Base-by-base conservation (phyloP, 2,888 invertebrate genomes). In the Melinopterus prodromus region DNA sequence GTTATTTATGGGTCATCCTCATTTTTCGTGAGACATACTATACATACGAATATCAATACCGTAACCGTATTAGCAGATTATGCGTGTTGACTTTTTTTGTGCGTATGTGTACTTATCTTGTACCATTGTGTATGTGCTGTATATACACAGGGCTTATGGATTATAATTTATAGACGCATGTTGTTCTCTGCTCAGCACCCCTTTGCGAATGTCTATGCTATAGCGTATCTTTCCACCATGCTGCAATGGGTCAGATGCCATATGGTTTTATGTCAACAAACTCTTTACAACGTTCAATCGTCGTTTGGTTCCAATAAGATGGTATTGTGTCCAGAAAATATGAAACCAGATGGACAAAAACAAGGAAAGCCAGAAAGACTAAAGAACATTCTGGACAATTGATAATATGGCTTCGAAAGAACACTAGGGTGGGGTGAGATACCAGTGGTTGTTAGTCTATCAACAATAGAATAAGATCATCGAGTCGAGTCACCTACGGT, bases 161-260 rank as follows among this genome's bases (percentile, higher is more conserved):
- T 77, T 77, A 69, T 69, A 77, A 53, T 77, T 77, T 77, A 76
- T 76, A 37, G 76, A 76, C 53, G 53, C 37, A n/a, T 76, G 76
- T 53, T 76, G 76, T 77, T 77, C 38, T 77, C 77, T 26, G 77
- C 77, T 69, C 77, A 7, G 53, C 53, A 9, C 53, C 53, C 53
- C 53, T 53, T 12, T 1, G 9, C 5, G 53, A 53, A 26, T 26
- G 26, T 1, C 26, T 53, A 53, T 53, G 53, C 1, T 9, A 53
- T 53, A 53, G n/a, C 12, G 12, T 53, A 53, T 53, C 53, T 53
- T 9, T 26, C 53, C 9, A 53, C 7, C 53, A 53, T 53, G 12
- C 12, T 53, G 53, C 12, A 7, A 53, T 9, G 53, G 53, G 53
- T 53, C 53, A 53, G 53, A 53, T 53, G 53, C 3, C 53, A 53